Evolutionary conservation across 2,797 vertebrate genomes (phyloP).

Genomic region (Discoglossus pictus): DNA sequence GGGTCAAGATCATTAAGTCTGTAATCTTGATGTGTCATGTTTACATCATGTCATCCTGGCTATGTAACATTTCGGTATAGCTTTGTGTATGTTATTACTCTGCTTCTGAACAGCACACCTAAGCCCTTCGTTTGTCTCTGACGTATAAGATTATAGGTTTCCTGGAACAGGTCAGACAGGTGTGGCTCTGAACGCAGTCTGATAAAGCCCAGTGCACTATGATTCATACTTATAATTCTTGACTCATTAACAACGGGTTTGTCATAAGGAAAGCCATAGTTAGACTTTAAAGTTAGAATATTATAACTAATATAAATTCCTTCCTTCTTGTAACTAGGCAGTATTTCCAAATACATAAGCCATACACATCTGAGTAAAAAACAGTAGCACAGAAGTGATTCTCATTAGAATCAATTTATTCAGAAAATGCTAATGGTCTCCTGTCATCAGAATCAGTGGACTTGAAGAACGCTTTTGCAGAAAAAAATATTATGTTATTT

Average conservation of each 20-base stretch:
- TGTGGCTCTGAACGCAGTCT: conserved; percentile 19
- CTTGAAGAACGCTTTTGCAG: no score
- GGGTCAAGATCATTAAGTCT: no score
- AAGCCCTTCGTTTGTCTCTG: background rate
- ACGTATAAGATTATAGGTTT: background rate
- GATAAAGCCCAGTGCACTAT: conserved; percentile 17
- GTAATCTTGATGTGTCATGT: no score
- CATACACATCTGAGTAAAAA: no score
- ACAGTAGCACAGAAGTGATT: no score
- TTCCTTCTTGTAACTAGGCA: background rate
- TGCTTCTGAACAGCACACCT: background rate
- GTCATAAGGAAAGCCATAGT: background rate
- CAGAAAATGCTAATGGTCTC: no score
- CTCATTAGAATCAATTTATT: no score
- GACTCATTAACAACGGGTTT: conserved; percentile 36
- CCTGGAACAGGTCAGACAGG: conserved; percentile 36
- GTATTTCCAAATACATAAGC: background rate
- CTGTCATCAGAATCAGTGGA: no score
- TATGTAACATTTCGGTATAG: no score
- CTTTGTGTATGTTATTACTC: no score
- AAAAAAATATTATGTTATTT: no score
- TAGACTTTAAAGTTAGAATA: background rate
- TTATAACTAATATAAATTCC: background rate
- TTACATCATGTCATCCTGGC: no score
- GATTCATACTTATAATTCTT: conserved; percentile 35